phyloP scores from a whole-genome alignment of 2,113 vertebrate genomes.

The Vireo altiloquus region DNA sequence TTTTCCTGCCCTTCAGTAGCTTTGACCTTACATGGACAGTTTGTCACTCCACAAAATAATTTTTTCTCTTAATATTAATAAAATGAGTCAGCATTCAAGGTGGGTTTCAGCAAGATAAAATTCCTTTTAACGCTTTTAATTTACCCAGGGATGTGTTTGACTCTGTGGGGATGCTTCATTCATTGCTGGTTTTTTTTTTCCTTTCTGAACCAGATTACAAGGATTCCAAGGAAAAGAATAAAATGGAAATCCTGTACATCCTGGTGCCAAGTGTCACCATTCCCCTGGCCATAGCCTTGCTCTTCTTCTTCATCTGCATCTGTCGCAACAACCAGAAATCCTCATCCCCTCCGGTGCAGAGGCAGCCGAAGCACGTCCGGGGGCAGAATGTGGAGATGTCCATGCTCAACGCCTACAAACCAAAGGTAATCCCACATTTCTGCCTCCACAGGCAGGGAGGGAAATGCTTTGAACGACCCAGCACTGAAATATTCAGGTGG shows the following conservation, averaged over 20 bases:
- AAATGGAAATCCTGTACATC: conserved; percentile 96
- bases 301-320: conserved; percentile 98
- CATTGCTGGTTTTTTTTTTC: not conserved
- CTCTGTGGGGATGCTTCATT: not conserved
- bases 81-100: not conserved
- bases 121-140: not conserved
- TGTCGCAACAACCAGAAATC: conserved; percentile 97
- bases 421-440: conserved; percentile 78
- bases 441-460: not conserved
- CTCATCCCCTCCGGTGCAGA: conserved; percentile 79
- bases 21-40: not conserved
- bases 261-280: conserved; percentile 95
- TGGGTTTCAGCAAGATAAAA: not conserved
- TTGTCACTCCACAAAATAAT: not conserved
- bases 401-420: conserved; percentile 93
- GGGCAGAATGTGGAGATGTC: conserved; percentile 99
- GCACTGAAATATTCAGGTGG: not conserved
- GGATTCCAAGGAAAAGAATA: conserved; percentile 89
- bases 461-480: not conserved
- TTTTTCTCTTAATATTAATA: not conserved
- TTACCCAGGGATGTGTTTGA: not conserved
- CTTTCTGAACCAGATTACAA: conserved; percentile 79
- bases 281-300: conserved; percentile 89
- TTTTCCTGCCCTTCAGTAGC: not conserved
- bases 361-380: conserved; percentile 90